Base-by-base conservation (phyloP, 2,888 invertebrate genomes). In the Pilophorus perplexus region DNA sequence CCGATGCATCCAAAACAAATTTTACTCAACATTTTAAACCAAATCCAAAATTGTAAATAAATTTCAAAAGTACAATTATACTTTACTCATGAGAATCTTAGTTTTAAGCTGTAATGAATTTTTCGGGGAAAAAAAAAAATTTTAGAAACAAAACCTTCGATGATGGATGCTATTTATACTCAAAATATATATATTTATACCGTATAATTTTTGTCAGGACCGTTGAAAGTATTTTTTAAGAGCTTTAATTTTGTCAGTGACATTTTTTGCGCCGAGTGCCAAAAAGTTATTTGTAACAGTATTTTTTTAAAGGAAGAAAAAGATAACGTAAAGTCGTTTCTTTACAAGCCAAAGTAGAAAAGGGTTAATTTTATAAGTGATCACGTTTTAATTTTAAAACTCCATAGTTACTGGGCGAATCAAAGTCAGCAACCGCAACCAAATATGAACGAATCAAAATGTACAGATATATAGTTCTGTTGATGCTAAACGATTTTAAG, bases 211-310 rank as follows among this genome's bases (percentile, higher is more conserved):
- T 64, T 50, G 37, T 64, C 64, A 48, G 64, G 42, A 48, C 64
- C 50, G 28, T 64, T 48, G 38, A 50, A 64, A 64, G 54, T 54
- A 54, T 54, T 64, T 42, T 62, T 64, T 64, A 20, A 50, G 14
- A 64, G 64, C 50, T 64, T 64, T 64, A 64, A 44, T 64, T 62
- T 48, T n/a, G 23, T 62, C 40, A 14, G 25, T 27, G 48, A 18
- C 64, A 28, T 33, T 50, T 46, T 25, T 33, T 37, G 54, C n/a
- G n/a, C n/a, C n/a, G n/a, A n/a, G n/a, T n/a, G n/a, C n/a, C n/a
- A n/a, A n/a, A n/a, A n/a, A n/a, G n/a, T 54, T 18, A 33, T 37
- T 37, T 37, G 54, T 54, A 27, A 20, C n/a, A 27, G 27, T 52
- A 54, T 54, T 54, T 54, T 54, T 54, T 54, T 54, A 37, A 52